Evolutionary conservation across 2,797 vertebrate species (phyloP), one percentile per base, ranked within the genome.

Genomic region (Heliangelus exortis): DNA sequence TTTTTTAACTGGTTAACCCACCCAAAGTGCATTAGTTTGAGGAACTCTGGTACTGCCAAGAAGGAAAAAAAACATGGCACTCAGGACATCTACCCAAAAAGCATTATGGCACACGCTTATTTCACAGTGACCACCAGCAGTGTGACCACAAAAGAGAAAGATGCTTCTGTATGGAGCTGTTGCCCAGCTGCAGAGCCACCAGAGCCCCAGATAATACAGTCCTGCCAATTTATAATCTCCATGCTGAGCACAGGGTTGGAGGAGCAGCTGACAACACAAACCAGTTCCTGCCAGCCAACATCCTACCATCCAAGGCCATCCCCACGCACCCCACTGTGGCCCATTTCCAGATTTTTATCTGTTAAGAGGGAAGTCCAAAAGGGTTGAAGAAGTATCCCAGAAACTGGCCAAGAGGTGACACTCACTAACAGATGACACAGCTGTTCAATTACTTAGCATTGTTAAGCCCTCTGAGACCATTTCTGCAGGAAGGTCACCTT

Each of bases 401-500:
- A 73, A 73, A 61, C 36, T 67, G 57, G 66, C 53, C 57, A 76
- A 84, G 54, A 89, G 45, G 63, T 73, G 71, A 67, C 62, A 26
- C 31, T 86, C 66, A 87, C 39, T 55, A 77, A 75, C 21, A 73
- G 54, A 54, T 47, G 62, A 74, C 47, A 86, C 63, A 87, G 59
- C 58, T 91, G 74, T 61, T 96, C 59, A 77, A 73, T 36, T 53
- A 53, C 58, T 92, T 71, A 72, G 79, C 54, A 83, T 29, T 78
- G 73, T 90, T 92, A 78, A 86, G 22, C 14, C 53, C 57, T 88
- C 72, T 47, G 39, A 86, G 76, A 83, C 34, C 51, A 55, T 65
- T 91, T 87, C 50, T 79, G 61, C 91, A 94, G 87, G 87, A 93
- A 96, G 80, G 85, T 71, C 57, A 71, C 47, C 63, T 81, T 94